Conservation (phyloP, 1,140 invertebrate species). For the Tribolium castaneum region DNA sequence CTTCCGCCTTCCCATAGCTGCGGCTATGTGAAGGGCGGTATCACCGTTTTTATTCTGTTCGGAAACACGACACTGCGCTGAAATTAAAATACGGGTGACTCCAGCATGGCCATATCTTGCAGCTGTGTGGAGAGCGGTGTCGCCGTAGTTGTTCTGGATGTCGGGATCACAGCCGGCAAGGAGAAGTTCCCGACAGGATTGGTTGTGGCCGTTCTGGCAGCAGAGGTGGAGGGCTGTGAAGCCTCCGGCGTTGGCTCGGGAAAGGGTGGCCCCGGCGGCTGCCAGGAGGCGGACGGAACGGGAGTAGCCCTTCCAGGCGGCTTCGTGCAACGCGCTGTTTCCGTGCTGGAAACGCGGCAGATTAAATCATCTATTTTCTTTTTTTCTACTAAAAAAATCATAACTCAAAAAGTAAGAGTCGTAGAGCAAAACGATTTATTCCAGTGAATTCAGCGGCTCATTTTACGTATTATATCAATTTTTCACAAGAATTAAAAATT, state of each 20-base stretch:
- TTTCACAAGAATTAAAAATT: too few species aligned
- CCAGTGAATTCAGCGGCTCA: too few species aligned
- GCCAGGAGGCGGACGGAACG: conserved; percentile 82
- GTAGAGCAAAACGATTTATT: too few species aligned
- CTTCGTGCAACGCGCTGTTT: conserved; percentile 93
- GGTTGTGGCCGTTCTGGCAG: conserved; percentile 97
- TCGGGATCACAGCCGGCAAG: conserved; percentile 89
- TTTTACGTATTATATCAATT: too few species aligned
- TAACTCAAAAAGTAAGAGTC: too few species aligned
- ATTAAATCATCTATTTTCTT: too few species aligned
- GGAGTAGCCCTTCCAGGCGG: conserved; percentile 94
- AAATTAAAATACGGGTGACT: conserved; percentile 92
- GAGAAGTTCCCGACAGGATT: conserved; percentile 89
- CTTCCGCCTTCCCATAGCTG: conserved; percentile 93
- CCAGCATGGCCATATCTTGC: conserved; percentile 96
- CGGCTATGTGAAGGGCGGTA: conserved; percentile 91
- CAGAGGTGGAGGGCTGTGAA: conserved; percentile 94
- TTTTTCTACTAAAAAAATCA: too few species aligned
- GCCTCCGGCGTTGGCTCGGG: conserved; percentile 85
- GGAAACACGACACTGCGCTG: conserved; percentile 86
- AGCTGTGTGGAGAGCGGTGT: conserved; percentile 94
- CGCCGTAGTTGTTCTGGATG: conserved; percentile 95
- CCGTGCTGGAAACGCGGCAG: conserved; percentile 78
- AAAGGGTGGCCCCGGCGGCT: conserved; percentile 77
- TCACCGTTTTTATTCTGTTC: conserved; percentile 97